Conservation (phyloP, 2,888 invertebrate genomes). For the Crossocerus cetratus region DNA sequence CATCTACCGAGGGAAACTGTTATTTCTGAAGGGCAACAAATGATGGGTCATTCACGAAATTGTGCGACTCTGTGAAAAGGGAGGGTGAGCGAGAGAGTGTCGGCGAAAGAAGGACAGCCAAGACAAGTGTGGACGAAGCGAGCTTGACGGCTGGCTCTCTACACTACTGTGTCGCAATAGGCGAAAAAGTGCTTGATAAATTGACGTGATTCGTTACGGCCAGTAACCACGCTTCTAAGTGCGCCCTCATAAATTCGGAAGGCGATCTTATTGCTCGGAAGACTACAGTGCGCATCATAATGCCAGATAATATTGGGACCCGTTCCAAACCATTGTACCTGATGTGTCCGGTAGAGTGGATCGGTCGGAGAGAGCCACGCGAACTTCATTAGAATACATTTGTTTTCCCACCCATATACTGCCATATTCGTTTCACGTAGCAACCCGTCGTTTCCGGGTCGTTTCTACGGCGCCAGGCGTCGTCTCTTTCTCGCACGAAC, state of each 20-base stretch:
- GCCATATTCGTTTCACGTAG: neutral
- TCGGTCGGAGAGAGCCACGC: slow-evolving; percentile 10
- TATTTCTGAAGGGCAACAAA: neutral
- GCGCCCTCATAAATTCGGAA: slow-evolving; percentile 52
- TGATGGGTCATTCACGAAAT: neutral
- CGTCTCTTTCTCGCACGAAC: neutral
- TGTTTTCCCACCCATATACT: slow-evolving; percentile 6
- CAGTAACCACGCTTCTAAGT: slow-evolving; percentile 31
- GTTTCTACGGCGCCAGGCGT: slow-evolving; percentile 28
- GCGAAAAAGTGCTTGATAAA: slow-evolving; percentile 53
- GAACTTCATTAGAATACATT: slow-evolving; percentile 49
- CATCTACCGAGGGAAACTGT: neutral
- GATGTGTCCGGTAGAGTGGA: slow-evolving; percentile 36
- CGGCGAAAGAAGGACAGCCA: neutral
- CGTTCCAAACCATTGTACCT: slow-evolving; percentile 51
- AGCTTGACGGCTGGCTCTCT: neutral
- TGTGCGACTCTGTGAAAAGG: neutral
- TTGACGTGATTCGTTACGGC: slow-evolving; percentile 50
- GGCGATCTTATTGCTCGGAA: slow-evolving; percentile 60
- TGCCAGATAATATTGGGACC: slow-evolving; percentile 60
- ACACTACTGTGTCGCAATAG: neutral
- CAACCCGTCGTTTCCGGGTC: slow-evolving; percentile 26
- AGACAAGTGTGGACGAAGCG: neutral
- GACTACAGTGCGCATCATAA: slow-evolving; percentile 58
- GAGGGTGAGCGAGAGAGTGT: neutral